Evolutionary conservation across 1,140 invertebrate species (phyloP).

Genomic region (Apis cerana): DNA sequence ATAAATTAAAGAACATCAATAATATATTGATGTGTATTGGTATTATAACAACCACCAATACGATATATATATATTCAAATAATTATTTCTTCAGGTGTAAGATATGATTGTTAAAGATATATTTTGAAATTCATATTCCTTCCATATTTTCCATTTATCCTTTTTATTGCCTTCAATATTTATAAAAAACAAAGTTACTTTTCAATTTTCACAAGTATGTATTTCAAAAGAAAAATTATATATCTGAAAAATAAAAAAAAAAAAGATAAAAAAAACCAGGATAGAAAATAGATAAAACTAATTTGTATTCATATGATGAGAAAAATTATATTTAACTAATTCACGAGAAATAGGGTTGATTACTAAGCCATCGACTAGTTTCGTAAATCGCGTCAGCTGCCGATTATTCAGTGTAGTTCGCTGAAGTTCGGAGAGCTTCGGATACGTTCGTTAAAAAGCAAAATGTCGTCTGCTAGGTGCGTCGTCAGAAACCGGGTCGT

Average conservation of each 20-base stretch:
- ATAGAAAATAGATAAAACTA: background rate
- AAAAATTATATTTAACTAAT: background rate
- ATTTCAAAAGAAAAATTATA: background rate
- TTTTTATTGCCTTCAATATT: background rate
- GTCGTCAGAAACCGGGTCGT: slow-evolving; percentile 74
- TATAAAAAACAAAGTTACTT: background rate
- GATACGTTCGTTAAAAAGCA: slow-evolving; percentile 59
- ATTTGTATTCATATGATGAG: background rate
- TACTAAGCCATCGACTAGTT: background rate
- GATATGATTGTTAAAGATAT: background rate
- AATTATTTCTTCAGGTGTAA: background rate
- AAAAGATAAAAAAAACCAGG: background rate
- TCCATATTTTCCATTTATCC: background rate
- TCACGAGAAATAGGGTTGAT: background rate
- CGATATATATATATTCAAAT: background rate
- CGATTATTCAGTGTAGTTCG: background rate
- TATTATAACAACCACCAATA: background rate
- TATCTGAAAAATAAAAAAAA: background rate
- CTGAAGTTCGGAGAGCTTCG: slow-evolving; percentile 58
- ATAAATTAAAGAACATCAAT: background rate
- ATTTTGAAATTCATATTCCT: background rate
- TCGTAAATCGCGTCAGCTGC: background rate
- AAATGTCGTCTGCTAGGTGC: slow-evolving; percentile 77
- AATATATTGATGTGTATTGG: background rate
- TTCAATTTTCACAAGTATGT: background rate